Percentiles rank a stretch among this genome's conserved stretches.
These are phyloP conservation scores for Oithona nana DNA, from an alignment of 2,888 invertebrate species.

Conservation along the genomic window DNA sequence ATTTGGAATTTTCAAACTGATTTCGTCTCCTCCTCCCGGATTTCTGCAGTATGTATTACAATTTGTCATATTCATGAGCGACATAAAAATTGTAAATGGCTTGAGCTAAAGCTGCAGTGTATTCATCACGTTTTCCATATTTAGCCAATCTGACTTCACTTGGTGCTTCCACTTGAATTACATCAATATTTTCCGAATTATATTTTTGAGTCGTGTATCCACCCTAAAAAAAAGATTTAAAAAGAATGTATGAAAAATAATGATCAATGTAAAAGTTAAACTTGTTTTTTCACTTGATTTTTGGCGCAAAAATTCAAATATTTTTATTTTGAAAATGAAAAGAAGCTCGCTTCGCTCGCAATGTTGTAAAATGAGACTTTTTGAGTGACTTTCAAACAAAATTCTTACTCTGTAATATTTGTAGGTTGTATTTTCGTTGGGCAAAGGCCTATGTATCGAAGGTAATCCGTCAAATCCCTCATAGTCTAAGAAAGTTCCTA, in stretches of 20 bases:
- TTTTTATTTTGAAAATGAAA: too few relatives aligned
- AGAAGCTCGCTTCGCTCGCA: too few relatives aligned
- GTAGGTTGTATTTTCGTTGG: background rate
- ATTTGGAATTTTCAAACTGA: too few relatives aligned
- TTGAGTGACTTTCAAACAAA: background rate
- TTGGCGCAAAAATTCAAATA: too few relatives aligned
- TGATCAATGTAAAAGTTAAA: too few relatives aligned
- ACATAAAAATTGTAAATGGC: background rate
- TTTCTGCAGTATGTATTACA: too few relatives aligned
- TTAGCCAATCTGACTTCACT: background rate
- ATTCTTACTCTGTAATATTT: background rate
- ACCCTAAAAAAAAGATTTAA: too few relatives aligned
- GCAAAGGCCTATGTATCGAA: background rate
- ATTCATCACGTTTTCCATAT: background rate
- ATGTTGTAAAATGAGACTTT: background rate
- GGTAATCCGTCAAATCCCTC: background rate
- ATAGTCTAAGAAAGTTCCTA: background rate
- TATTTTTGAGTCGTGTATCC: background rate
- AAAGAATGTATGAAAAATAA: too few relatives aligned
- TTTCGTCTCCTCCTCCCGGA: too few relatives aligned
- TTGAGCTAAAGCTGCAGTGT: background rate
- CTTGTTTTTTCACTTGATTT: too few relatives aligned
- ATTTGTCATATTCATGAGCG: too few relatives aligned
- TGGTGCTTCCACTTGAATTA: background rate
- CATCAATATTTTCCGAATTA: background rate